Evolutionary conservation across 2,888 invertebrate genomes (phyloP).

Genomic region (Mystacides longicornis): DNA sequence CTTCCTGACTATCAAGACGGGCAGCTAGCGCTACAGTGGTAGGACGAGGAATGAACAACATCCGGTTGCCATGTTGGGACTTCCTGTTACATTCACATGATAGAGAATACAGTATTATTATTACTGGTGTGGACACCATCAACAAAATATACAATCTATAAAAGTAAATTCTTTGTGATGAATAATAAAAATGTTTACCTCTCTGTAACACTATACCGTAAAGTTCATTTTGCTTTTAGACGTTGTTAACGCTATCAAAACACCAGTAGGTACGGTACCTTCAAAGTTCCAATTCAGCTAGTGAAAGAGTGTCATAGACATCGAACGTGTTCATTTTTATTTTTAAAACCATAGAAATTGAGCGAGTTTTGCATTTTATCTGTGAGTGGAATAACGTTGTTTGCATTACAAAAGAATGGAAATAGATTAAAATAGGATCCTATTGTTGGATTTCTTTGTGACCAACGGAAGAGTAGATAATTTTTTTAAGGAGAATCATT

Average conservation of each 20-base stretch:
- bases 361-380: neutral
- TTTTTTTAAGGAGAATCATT: too few relatives aligned
- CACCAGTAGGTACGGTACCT: neutral
- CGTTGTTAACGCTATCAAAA: too few relatives aligned
- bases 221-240: neutral
- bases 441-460: too few relatives aligned
- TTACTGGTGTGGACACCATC: neutral
- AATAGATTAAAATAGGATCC: too few relatives aligned
- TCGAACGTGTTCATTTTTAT: neutral
- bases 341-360: neutral
- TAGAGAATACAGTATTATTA: too few relatives aligned
- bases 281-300: neutral
- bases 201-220: neutral
- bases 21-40: neutral
- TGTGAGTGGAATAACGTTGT: too few relatives aligned
- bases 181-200: neutral
- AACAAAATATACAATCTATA: neutral
- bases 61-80: constrained; percentile 1
- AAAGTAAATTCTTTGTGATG: neutral
- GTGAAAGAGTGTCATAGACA: too few relatives aligned
- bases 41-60: neutral
- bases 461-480: too few relatives aligned
- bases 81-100: too few relatives aligned
- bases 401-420: too few relatives aligned
- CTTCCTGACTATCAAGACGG: neutral